phyloP scores from a whole-genome alignment of 2,113 vertebrate genomes.

The Prolemur simus region DNA sequence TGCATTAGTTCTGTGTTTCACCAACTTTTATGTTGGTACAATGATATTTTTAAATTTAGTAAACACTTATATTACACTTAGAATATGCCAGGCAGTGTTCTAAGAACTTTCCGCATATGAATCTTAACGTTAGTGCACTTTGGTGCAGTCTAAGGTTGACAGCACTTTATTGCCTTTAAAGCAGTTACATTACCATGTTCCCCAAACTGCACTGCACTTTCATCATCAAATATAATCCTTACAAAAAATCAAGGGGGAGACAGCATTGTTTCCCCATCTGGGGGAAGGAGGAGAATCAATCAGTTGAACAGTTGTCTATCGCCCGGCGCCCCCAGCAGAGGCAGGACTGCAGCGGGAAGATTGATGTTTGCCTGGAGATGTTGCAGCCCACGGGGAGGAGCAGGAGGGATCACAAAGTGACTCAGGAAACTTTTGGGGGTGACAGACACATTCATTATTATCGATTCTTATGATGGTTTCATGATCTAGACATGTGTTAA shows the following conservation, averaged over 20 bases:
- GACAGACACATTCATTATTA: not conserved
- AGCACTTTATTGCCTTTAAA: not conserved
- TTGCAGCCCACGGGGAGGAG: fast-evolving
- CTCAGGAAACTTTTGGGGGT: not conserved
- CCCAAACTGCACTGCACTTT: not conserved
- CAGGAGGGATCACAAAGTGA: not conserved
- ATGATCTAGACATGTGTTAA: not conserved
- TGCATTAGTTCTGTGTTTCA: not conserved
- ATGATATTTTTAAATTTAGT: not conserved
- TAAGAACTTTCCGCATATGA: not conserved
- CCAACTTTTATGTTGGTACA: not conserved
- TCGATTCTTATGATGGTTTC: not conserved
- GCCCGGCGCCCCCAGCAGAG: not conserved
- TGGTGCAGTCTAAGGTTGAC: not conserved
- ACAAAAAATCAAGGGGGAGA: not conserved
- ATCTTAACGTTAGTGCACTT: not conserved
- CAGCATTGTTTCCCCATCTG: too few relatives aligned
- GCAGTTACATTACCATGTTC: not conserved
- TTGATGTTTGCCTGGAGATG: not conserved
- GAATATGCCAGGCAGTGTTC: not conserved
- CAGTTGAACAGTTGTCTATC: not conserved
- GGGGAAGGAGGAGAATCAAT: not conserved
- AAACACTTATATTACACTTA: not conserved
- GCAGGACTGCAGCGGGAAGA: not conserved
- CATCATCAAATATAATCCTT: not conserved